Evolutionary conservation across 2,888 invertebrate species (phyloP).

Genomic region (Cheiracanthium punctorium): DNA sequence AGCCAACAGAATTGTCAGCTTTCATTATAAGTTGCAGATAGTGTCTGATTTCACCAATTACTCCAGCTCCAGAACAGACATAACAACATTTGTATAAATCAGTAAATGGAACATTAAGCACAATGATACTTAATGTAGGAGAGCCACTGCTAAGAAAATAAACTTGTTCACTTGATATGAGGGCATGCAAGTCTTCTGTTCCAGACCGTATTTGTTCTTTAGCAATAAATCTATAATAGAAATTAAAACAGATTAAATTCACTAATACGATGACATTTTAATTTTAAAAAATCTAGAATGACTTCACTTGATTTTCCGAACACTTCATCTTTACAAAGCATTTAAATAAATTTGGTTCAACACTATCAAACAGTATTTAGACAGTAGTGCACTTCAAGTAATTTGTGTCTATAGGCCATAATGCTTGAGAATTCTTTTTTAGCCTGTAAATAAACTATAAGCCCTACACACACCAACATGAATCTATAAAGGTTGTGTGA

Average conservation of each 20-base stretch:
- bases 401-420: too few relatives aligned
- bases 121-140: conserved; percentile 74
- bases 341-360: too few relatives aligned
- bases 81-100: conserved; percentile 73
- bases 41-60: conserved; percentile 52
- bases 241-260: not conserved
- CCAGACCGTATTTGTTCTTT: conserved; percentile 86
- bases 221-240: conserved; percentile 83
- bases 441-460: too few relatives aligned
- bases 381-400: too few relatives aligned
- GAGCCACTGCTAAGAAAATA: conserved; percentile 81
- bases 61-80: conserved; percentile 61
- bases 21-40: conserved; percentile 81
- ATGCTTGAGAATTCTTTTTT: too few relatives aligned
- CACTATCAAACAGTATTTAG: too few relatives aligned
- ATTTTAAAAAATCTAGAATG: too few relatives aligned
- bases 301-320: too few relatives aligned
- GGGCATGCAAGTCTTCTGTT: conserved; percentile 87
- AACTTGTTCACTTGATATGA: conserved; percentile 85
- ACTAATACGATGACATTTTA: too few relatives aligned
- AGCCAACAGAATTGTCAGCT: conserved; percentile 79
- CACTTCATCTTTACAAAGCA: too few relatives aligned
- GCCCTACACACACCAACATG: too few relatives aligned
- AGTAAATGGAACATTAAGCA: conserved; percentile 74
- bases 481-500: too few relatives aligned